A percentile compares a stretch with the other conserved stretches of the same genome.
phyloP scores from a whole-genome alignment of 2,113 vertebrate genomes.

The Salvelinus alpinus region DNA sequence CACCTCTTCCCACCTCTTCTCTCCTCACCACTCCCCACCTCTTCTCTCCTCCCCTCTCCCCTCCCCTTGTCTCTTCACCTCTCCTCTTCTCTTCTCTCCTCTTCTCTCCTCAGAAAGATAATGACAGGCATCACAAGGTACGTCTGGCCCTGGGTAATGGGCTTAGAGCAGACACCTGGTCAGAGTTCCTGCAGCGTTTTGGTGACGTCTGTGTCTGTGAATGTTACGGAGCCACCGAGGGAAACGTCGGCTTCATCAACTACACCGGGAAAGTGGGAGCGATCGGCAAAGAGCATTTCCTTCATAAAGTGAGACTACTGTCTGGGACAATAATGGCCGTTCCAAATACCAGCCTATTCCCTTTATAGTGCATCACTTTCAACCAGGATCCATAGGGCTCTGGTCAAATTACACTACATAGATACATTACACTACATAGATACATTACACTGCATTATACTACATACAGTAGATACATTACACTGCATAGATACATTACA shows the following conservation, averaged over 20 bases:
- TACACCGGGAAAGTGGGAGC: slow-evolving; percentile 81
- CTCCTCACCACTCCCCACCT: background rate
- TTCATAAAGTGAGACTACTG: slow-evolving; percentile 70
- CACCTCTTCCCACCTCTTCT: too few species aligned
- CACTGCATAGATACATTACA: too few species aligned
- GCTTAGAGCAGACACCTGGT: slow-evolving; percentile 78
- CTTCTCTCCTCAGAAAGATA: slow-evolving; percentile 62
- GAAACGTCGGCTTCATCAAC: slow-evolving; percentile 83
- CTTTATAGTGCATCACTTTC: too few species aligned
- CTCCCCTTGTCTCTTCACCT: too few species aligned
- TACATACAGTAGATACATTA: too few species aligned
- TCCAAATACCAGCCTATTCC: background rate
- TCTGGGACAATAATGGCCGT: background rate
- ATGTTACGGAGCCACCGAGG: slow-evolving; percentile 85
- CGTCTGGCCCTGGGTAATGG: slow-evolving; percentile 82
- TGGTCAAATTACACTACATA: too few species aligned
- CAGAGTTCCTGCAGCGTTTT: slow-evolving; percentile 79
- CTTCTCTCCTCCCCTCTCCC: too few species aligned
- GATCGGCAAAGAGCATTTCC: slow-evolving; percentile 69
- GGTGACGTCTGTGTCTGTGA: slow-evolving; percentile 79
- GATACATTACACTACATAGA: too few species aligned
- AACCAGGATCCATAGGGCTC: too few species aligned
- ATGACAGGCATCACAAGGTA: slow-evolving; percentile 79
- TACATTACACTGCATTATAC: too few species aligned
- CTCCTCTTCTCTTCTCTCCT: too few species aligned